phyloP scores from a whole-genome alignment of 2,797 vertebrate genomes.

The Spondyliosoma cantharus region DNA sequence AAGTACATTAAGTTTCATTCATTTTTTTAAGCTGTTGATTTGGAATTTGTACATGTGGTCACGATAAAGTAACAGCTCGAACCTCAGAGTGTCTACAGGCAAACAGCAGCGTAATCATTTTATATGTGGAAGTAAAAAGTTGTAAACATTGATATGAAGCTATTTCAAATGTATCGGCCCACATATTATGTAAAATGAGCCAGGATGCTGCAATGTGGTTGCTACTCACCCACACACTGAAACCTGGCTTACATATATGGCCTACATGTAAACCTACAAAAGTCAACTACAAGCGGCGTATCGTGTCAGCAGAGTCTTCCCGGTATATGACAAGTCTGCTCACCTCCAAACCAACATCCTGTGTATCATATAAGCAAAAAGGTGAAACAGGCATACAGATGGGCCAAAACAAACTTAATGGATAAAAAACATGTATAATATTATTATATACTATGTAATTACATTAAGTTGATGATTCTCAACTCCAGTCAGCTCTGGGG shows the following conservation, averaged over 20 bases:
- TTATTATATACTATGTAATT: too few relatives aligned
- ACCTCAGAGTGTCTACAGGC: background rate
- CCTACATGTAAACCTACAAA: background rate
- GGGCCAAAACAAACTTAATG: too few relatives aligned
- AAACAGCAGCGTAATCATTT: background rate
- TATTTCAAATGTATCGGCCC: background rate
- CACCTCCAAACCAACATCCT: background rate
- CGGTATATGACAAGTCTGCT: background rate
- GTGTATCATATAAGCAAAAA: background rate
- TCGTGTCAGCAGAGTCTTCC: rapidly evolving
- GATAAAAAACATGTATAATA: too few relatives aligned
- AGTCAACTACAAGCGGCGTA: background rate
- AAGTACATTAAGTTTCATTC: background rate
- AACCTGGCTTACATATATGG: background rate
- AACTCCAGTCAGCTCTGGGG: background rate
- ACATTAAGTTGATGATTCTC: too few relatives aligned
- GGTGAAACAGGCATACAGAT: background rate
- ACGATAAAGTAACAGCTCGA: background rate
- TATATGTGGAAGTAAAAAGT: background rate
- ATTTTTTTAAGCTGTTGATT: background rate
- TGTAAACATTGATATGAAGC: background rate
- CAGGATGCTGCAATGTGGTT: background rate
- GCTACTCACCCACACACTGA: background rate
- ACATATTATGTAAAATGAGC: background rate
- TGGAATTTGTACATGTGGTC: background rate